These are phyloP conservation scores for Pteronotus mesoamericanus DNA, from an alignment of 2,797 vertebrate species.

Conservation along the genomic window DNA sequence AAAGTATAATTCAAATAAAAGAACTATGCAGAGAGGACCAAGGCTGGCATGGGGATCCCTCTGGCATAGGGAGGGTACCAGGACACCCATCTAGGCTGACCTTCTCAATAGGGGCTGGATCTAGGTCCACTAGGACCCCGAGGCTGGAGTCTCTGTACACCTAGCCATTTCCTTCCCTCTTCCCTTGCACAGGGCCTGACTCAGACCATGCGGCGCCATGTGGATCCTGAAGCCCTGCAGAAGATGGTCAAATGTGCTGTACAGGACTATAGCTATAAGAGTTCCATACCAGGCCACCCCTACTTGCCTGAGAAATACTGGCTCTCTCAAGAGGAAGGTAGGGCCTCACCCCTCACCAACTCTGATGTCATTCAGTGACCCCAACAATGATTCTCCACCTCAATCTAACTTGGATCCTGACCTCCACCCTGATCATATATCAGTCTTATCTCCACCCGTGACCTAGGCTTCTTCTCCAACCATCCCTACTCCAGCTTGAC, in stretches of 20 bases:
- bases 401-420: not conserved
- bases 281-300: not conserved
- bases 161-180: not conserved
- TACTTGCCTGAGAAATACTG: slow-evolving; percentile 66
- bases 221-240: slow-evolving; percentile 49
- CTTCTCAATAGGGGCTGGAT: not conserved
- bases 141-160: not conserved
- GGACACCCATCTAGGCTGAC: not conserved
- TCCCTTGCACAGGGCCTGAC: slow-evolving; percentile 67
- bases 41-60: not conserved
- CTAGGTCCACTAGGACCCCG: not conserved
- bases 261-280: slow-evolving; percentile 51
- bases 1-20: not conserved
- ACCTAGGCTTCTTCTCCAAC: not conserved
- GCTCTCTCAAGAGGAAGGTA: slow-evolving; percentile 73
- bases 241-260: slow-evolving; percentile 48
- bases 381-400: not conserved
- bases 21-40: not conserved
- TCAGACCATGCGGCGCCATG: not conserved
- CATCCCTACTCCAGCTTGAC: not conserved
- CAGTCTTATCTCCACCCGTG: not conserved
- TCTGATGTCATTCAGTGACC: not conserved
- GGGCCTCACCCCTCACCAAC: not conserved
- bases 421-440: not conserved
- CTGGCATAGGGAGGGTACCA: not conserved